Conservation (phyloP, 92 coral and sea anemone species). For the Bergia sp. region DNA sequence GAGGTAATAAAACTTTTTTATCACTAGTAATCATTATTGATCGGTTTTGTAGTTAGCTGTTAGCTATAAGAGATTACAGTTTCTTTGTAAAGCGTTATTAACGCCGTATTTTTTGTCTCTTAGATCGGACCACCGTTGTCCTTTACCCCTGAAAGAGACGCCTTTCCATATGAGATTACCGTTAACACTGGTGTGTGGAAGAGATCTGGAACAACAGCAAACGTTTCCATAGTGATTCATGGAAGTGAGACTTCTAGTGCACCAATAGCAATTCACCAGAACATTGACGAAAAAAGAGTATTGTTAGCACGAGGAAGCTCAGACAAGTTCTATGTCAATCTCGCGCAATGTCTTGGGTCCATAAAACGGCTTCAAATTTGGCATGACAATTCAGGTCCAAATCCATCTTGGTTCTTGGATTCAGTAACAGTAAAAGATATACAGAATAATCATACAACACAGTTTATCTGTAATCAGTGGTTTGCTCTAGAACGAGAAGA, state of each 20-base stretch:
- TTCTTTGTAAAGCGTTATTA: background rate
- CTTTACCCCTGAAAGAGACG: constrained; percentile 11
- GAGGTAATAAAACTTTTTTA: too few species aligned
- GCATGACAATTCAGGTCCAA: constrained; percentile 50
- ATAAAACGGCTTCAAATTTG: constrained; percentile 32
- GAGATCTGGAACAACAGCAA: constrained; percentile 50
- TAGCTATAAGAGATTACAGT: too few species aligned
- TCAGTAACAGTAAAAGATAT: constrained; percentile 39
- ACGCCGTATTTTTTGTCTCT: background rate
- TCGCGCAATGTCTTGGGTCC: constrained; percentile 37
- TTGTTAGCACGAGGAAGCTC: constrained; percentile 40
- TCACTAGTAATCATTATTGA: too few species aligned
- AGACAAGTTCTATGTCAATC: constrained; percentile 46
- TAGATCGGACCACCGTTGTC: constrained; percentile 50
- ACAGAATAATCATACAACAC: constrained; percentile 10
- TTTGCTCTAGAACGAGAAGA: constrained; percentile 51
- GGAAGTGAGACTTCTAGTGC: constrained; percentile 38
- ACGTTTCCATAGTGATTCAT: constrained; percentile 43
- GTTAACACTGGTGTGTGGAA: constrained; percentile 45
- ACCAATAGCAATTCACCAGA: constrained; percentile 20
- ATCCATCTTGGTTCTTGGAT: constrained; percentile 54
- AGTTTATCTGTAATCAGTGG: constrained; percentile 49
- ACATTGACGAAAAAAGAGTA: constrained; percentile 20
- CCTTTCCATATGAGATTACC: constrained; percentile 39
- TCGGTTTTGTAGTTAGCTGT: too few species aligned